Evolutionary conservation across 2,888 invertebrate species (phyloP).

Genomic region (Drosophila prostipennis): DNA sequence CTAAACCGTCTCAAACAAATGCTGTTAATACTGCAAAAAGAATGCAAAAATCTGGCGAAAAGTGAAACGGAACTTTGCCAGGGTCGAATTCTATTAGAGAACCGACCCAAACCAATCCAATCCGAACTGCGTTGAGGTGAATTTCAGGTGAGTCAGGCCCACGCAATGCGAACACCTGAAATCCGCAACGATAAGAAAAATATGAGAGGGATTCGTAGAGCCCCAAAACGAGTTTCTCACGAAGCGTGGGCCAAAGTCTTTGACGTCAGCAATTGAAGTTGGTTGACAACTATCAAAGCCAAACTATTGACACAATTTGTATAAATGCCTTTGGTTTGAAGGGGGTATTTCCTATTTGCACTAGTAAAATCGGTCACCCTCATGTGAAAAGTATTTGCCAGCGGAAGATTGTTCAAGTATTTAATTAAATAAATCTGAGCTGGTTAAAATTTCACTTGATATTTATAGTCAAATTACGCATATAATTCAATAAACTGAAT

Average conservation of each 20-base stretch:
- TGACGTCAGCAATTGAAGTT: slow-evolving; percentile 50
- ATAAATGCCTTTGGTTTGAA: background rate
- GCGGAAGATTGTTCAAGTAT: slow-evolving; percentile 7
- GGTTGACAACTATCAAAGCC: slow-evolving; percentile 30
- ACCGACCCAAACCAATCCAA: slow-evolving; percentile 66
- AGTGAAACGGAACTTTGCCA: slow-evolving; percentile 77
- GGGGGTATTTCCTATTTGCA: slow-evolving; percentile 24
- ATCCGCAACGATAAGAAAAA: slow-evolving; percentile 62
- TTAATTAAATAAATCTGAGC: slow-evolving; percentile 11
- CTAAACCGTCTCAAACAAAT: slow-evolving; percentile 60
- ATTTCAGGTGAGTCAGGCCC: slow-evolving; percentile 54
- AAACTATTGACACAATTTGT: slow-evolving; percentile 39
- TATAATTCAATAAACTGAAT: slow-evolving; percentile 2
- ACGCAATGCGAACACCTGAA: slow-evolving; percentile 73
- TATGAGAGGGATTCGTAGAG: background rate
- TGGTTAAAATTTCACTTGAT: background rate
- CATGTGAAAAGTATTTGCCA: slow-evolving; percentile 23
- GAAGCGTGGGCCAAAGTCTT: slow-evolving; percentile 63
- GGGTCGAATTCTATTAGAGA: slow-evolving; percentile 61
- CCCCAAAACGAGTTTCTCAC: slow-evolving; percentile 57
- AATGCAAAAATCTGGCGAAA: slow-evolving; percentile 58
- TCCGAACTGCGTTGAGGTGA: slow-evolving; percentile 45
- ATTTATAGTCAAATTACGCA: background rate
- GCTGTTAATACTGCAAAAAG: slow-evolving; percentile 60
- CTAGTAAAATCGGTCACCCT: slow-evolving; percentile 1